Conservation (phyloP, 1,140 invertebrate species). For the Sipha flava region DNA sequence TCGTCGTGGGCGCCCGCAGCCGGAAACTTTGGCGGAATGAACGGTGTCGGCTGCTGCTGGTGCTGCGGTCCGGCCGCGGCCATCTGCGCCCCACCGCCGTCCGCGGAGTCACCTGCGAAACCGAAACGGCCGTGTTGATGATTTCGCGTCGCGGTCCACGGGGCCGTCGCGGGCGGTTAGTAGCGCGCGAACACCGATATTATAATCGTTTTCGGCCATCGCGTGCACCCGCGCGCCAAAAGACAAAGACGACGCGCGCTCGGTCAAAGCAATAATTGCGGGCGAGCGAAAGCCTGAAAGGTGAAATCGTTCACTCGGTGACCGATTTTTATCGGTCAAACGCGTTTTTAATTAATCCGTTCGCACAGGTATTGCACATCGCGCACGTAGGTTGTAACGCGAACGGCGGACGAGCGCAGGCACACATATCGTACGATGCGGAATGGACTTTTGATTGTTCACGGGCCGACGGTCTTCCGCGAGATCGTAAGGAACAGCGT, state of each 20-base stretch:
- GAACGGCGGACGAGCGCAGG: too few species aligned
- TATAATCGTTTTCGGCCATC: not conserved
- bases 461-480: too few species aligned
- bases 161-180: not conserved
- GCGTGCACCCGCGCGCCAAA: too few species aligned
- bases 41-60: constrained; percentile 71
- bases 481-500: too few species aligned
- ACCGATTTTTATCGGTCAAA: not conserved
- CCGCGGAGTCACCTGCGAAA: not conserved
- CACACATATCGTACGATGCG: too few species aligned
- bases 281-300: not conserved
- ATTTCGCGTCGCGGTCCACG: too few species aligned
- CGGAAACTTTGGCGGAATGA: constrained; percentile 80
- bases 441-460: too few species aligned
- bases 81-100: not conserved
- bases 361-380: too few species aligned
- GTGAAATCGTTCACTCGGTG: not conserved
- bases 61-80: constrained; percentile 43
- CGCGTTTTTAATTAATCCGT: constrained; percentile 2
- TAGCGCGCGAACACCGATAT: not conserved
- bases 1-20: constrained; percentile 50
- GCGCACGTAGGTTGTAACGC: too few species aligned
- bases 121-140: not conserved
- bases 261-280: not conserved
- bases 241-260: not conserved